phyloP scores from a whole-genome alignment of 2,888 invertebrate genomes.

The Agrochola lota region DNA sequence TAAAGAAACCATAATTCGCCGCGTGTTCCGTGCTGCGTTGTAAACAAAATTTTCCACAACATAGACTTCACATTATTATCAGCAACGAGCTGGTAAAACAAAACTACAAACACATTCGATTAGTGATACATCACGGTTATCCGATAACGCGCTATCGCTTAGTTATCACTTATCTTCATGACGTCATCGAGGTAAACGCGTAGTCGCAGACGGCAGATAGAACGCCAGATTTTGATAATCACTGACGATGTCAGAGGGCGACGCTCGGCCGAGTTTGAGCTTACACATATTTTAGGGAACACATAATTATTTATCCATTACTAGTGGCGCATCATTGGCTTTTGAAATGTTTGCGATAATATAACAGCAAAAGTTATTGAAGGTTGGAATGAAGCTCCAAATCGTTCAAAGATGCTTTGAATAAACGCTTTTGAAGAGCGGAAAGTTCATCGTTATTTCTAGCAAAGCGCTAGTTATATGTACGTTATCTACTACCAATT shows the following conservation, averaged over 20 bases:
- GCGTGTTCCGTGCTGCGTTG: neutral
- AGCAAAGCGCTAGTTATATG: neutral
- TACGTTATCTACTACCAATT: neutral
- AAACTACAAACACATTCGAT: conserved; percentile 83
- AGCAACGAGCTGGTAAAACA: conserved; percentile 65
- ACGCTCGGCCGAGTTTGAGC: conserved; percentile 35
- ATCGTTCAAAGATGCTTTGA: neutral
- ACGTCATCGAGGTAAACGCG: conserved; percentile 78
- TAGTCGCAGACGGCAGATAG: conserved; percentile 61
- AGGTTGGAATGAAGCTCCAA: neutral
- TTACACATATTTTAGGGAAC: conserved; percentile 46
- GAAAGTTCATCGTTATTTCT: neutral
- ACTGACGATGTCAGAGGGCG: conserved; percentile 50
- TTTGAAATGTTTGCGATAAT: conserved; percentile 35
- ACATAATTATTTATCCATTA: conserved; percentile 56
- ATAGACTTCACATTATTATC: conserved; percentile 61
- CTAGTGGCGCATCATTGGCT: conserved; percentile 14
- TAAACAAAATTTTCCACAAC: conserved; percentile 49
- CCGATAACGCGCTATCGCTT: conserved; percentile 78
- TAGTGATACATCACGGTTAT: conserved; percentile 86
- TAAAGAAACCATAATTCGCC: conserved; percentile 8
- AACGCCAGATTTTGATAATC: conserved; percentile 67
- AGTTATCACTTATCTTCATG: conserved; percentile 71
- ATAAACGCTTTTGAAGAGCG: neutral
- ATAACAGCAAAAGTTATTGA: neutral